phyloP scores from a whole-genome alignment of 1,140 invertebrate genomes.

The Acyrthosiphon pisum region DNA sequence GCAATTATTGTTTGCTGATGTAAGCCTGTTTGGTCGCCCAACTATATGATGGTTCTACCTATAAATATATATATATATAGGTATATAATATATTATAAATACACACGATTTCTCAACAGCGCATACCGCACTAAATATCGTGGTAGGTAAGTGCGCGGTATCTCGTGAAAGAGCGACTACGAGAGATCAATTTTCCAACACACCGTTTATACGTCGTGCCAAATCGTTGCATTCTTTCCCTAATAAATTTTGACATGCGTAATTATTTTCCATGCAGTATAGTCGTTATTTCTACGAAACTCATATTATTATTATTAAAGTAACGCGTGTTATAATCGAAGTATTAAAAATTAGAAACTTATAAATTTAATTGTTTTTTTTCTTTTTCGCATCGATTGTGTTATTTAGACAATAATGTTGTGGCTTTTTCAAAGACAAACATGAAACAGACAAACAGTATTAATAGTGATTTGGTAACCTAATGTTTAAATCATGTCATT shows the following conservation, averaged over 20 bases:
- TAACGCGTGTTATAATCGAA: not conserved
- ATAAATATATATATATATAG: too few species aligned
- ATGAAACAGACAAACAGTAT: not conserved
- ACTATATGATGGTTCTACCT: not conserved
- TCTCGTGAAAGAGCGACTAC: not conserved
- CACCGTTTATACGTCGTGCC: not conserved
- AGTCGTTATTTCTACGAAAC: not conserved
- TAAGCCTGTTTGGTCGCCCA: not conserved
- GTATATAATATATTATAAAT: not conserved
- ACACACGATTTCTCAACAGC: not conserved
- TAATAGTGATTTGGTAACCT: not conserved
- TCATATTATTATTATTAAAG: not conserved
- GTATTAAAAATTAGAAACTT: not conserved
- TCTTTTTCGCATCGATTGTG: not conserved
- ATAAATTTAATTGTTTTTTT: not conserved
- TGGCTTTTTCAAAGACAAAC: not conserved
- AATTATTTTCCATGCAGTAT: not conserved
- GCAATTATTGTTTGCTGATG: conserved; percentile 1
- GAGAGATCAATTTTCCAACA: not conserved
- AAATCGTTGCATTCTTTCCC: not conserved
- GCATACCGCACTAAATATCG: not conserved
- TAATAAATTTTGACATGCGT: not conserved
- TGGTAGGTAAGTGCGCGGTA: not conserved
- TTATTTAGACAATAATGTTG: too few species aligned
- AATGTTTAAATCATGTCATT: not conserved